These are phyloP conservation scores for Plestiodon gilberti DNA, from an alignment of 2,113 vertebrate genomes.

Conservation along the genomic window DNA sequence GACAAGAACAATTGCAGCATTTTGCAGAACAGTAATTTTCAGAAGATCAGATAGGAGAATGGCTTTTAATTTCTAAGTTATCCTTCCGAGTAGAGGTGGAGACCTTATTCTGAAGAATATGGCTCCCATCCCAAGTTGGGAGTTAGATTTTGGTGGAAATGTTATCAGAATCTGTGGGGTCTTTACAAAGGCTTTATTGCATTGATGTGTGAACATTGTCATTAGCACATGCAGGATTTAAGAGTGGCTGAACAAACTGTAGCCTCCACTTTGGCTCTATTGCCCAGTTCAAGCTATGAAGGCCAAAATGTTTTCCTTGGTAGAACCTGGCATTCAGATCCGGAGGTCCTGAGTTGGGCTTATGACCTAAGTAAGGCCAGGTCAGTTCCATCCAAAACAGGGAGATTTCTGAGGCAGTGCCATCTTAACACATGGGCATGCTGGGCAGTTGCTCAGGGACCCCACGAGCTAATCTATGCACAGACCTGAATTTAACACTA, in stretches of 20 bases:
- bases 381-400: too few relatives aligned
- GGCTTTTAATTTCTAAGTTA: not conserved
- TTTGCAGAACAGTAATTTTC: slow-evolving; percentile 1
- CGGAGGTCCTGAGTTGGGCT: not conserved
- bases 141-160: not conserved
- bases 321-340: not conserved
- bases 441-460: too few relatives aligned
- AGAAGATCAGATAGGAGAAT: not conserved
- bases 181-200: not conserved
- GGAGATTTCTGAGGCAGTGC: too few relatives aligned
- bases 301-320: not conserved
- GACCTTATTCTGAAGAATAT: not conserved
- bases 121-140: not conserved
- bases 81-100: not conserved
- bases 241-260: not conserved
- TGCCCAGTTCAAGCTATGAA: not conserved
- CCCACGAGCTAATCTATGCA: too few relatives aligned
- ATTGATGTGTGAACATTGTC: not conserved
- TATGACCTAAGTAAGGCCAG: too few relatives aligned
- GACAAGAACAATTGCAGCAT: not conserved
- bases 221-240: not conserved
- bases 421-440: too few relatives aligned
- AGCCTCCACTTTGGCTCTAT: not conserved
- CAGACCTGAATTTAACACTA: too few relatives aligned
- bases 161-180: not conserved